Evolutionary conservation across 2,888 invertebrate species (phyloP).

Genomic region (Metallyticus violacea): DNA sequence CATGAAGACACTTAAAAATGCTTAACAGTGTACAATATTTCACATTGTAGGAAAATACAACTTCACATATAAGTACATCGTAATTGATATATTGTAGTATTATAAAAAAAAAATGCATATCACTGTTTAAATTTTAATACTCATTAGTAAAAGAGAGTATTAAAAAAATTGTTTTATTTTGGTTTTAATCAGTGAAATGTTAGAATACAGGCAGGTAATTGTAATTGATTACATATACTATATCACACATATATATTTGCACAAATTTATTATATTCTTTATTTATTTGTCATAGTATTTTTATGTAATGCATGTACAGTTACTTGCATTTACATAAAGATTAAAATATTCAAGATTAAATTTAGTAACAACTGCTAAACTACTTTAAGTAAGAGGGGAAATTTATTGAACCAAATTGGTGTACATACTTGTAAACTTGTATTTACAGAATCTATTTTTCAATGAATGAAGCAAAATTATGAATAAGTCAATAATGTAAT

Average conservation of each 20-base stretch:
- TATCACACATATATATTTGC: neutral
- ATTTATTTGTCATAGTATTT: neutral
- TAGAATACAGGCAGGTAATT: neutral
- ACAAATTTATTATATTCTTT: neutral
- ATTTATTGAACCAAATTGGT: no score
- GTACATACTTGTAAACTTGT: no score
- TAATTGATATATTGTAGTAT: neutral
- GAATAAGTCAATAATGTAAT: no score
- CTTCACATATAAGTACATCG: neutral
- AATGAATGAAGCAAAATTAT: no score
- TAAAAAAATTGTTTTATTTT: neutral
- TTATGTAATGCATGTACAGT: neutral
- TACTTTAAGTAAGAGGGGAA: no score
- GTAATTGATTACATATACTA: neutral
- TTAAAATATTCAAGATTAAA: neutral
- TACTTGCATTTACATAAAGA: neutral
- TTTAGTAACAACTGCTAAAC: no score
- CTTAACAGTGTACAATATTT: neutral
- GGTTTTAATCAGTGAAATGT: neutral
- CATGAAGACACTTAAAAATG: neutral
- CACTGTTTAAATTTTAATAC: neutral
- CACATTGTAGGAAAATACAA: conserved; percentile 2
- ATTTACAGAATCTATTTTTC: no score
- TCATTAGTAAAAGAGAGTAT: neutral
- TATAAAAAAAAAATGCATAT: neutral